Evolutionary conservation across 1,140 invertebrate species (phyloP), one percentile per base, ranked within the genome.

Genomic region (Trichogramma pretiosum): DNA sequence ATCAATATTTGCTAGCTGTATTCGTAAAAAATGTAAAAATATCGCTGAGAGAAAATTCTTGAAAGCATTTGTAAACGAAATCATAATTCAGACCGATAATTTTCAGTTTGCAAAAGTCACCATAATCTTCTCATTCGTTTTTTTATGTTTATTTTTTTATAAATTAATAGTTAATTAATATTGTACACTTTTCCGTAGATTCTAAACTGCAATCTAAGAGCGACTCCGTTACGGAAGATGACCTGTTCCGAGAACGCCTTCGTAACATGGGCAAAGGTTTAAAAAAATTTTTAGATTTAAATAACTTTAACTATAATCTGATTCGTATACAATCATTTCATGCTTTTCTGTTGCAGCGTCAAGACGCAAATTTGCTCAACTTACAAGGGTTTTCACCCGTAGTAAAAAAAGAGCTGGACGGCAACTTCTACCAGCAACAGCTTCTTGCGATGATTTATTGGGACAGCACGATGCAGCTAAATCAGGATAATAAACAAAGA

Each of bases 221-320:
- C 32, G 32, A 46, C 11, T 54, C 50, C 26, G 53, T 56, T 18
- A 46, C 48, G 3, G 78, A 80, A 47, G 86, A 89, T 68, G 85
- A 85, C 33, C 78, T 81, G 14, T 88, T 90, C 56, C 82, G 83
- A 64, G 85, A 89, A 69, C 80, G 85, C 60, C 68, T 92, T 18
- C 84, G 81, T 69, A 86, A 90, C 67, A 92, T 91, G 88, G 87
- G 89, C 18, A 89, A 89, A 80, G 68, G 84, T 85, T 55, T 42
- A 5, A 22, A 5, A n/a, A 11, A 34, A 34, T 22, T n/a, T 40
- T 39, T 37, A 28, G 28, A 43, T n/a, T n/a, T n/a, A n/a, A n/a
- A n/a, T n/a, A n/a, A n/a, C n/a, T n/a, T n/a, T n/a, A n/a, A n/a
- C n/a, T n/a, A n/a, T n/a, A n/a, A n/a, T n/a, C n/a, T n/a, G n/a